phyloP scores from a whole-genome alignment of 2,888 invertebrate species.

The Megastigmus dorsalis region DNA sequence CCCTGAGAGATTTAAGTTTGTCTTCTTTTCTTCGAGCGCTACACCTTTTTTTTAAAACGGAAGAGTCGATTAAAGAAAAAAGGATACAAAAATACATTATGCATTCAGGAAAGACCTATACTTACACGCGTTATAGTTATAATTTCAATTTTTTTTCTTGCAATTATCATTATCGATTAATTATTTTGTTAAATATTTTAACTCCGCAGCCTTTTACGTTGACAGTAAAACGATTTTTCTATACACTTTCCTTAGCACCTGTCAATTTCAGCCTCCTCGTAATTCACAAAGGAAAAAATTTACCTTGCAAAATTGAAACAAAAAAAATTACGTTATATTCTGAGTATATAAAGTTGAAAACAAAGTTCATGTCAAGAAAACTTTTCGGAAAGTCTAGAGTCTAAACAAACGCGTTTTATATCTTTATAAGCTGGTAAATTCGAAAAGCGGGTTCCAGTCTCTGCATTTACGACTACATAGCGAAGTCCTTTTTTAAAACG shows the following conservation, averaged over 20 bases:
- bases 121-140: neutral
- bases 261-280: conserved; percentile 68
- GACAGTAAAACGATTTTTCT: conserved; percentile 29
- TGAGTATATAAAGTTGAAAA: conserved; percentile 26
- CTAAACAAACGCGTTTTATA: conserved; percentile 3
- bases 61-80: conserved; percentile 54
- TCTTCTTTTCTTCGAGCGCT: conserved; percentile 32
- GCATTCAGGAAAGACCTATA: conserved; percentile 21
- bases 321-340: conserved; percentile 9
- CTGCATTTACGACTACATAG: neutral
- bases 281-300: conserved; percentile 61
- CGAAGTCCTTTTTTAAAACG: conserved; percentile 8
- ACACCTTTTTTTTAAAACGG: conserved; percentile 49
- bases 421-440: neutral
- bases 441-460: conserved; percentile 4
- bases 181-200: conserved; percentile 16
- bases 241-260: conserved; percentile 65
- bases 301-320: conserved; percentile 16
- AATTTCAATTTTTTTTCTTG: conserved; percentile 35
- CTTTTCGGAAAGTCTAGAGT: neutral
- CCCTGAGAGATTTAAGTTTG: conserved; percentile 33
- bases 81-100: conserved; percentile 59
- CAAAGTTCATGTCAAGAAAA: conserved; percentile 11
- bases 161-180: conserved; percentile 34
- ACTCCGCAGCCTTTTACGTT: conserved; percentile 19